Base-by-base conservation (phyloP, 2,888 invertebrate species). In the Gerris lacustris region DNA sequence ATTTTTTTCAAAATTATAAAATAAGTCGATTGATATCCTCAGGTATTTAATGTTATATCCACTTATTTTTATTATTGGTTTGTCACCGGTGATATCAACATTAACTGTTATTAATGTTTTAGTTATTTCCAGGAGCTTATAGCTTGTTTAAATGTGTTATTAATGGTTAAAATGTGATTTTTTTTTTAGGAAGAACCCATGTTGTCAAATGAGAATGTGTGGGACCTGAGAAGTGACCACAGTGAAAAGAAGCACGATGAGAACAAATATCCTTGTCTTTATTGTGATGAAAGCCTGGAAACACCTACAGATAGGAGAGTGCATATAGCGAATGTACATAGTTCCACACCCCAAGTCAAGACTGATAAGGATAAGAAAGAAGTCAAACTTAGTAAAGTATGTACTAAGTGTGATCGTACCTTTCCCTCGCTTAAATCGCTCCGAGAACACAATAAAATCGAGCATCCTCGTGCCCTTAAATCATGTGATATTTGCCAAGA, bases 401-500 rank as follows among this genome's bases (percentile, higher is more conserved):
- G 75, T 71, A 66, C 67, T n/a, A 74, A 74, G 67, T 75, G 75
- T 69, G 74, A 74, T 9, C 68, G 73, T n/a, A 72, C 73, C 63
- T 66, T 75, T 66, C 69, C 64, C 31, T 72, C 75, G 0, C 63
- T 72, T 45, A 74, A 73, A 64, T 72, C 74, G 43, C 71, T 74
- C 4, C 69, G 70, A 47, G 64, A 9, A 9, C 64, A 64, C 31
- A 64, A 72, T 17, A 71, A 45, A 45, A 69, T 67, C 45, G 68
- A 63, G 15, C 66, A 47, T 18, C 72, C 70, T 63, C 79, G 79
- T 45, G 75, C 77, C 15, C 76, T 77, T 5, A 80, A 79, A 64
- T 79, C 81, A 74, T 89, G 89, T 77, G 83, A 83, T 74, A 86
- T 86, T 15, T 89, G 89, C 78, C 83, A 84, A 68, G 86, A 86